Percentiles rank a stretch among this genome's conserved stretches.
Conservation (phyloP, 2,888 invertebrate genomes). For the Troilus luridus region DNA sequence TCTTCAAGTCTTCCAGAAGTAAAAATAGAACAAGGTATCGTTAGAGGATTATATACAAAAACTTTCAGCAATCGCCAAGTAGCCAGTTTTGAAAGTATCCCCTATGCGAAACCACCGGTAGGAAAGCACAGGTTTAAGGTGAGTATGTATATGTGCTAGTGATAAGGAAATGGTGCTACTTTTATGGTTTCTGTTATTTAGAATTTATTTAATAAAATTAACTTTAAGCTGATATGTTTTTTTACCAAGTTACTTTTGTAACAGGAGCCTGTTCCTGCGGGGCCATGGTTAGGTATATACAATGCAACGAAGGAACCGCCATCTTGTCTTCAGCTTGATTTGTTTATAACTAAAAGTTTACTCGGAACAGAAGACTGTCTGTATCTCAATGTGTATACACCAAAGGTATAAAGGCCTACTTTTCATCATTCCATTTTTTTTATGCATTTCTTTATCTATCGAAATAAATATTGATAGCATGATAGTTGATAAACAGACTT, state of each 20-base stretch:
- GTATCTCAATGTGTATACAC: not conserved
- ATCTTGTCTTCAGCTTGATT: not conserved
- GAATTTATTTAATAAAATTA: too few species aligned
- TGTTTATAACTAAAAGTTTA: not conserved
- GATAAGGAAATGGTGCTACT: too few species aligned
- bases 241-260: not conserved
- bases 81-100: constrained; percentile 60
- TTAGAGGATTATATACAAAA: constrained; percentile 55
- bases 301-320: constrained; percentile 29
- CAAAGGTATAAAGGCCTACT: not conserved
- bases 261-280: not conserved
- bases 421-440: too few species aligned
- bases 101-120: constrained; percentile 61
- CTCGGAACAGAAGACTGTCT: constrained; percentile 23
- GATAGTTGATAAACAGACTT: too few species aligned
- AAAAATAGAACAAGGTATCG: constrained; percentile 56
- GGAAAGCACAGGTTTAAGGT: constrained; percentile 62
- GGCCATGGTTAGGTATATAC: not conserved
- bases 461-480: too few species aligned
- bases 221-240: too few species aligned
- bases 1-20: constrained; percentile 51
- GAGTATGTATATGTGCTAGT: not conserved
- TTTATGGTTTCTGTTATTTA: too few species aligned
- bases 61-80: constrained; percentile 55
- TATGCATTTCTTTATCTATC: too few species aligned